Evolutionary conservation across 2,797 vertebrate species (phyloP), one percentile per base, ranked within the genome.

Genomic region (Platyrinchus mystaceus): DNA sequence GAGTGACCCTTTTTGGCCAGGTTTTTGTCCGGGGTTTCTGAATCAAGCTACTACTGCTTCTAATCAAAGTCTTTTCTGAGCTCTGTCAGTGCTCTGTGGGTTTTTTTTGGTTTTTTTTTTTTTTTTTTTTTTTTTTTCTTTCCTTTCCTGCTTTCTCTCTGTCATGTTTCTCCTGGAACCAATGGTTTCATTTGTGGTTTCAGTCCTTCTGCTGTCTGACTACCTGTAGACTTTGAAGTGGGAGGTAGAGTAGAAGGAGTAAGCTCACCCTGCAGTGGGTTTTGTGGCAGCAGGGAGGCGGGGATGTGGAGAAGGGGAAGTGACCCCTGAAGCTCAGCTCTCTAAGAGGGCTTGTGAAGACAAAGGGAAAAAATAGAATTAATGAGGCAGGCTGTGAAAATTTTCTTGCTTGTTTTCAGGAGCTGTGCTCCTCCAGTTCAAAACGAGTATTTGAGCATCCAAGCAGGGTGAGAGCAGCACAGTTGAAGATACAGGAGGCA

Each of bases 261-360:
- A 47, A 55, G 43, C 0, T 0, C 37, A 68, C 16, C 12, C 60
- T 78, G n/a, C 0, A 1, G 1, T 10, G n/a, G 13, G 6, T 36
- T 21, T 8, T 34, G 26, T 74, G 63, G 36, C 27, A 39, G 36
- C 0, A 50, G 0, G 21, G 12, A 18, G 21, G 9, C 13, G n/a
- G 12, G 20, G 28, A 14, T 7, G 1, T 56, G 20, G 28, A 15
- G 10, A 6, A 23, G 27, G 13, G 26, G 30, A 15, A 26, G 17
- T 30, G 53, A 77, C 20, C 30, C n/a, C 60, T 24, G 41, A 71
- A 39, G 49, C 60, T 75, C n/a, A 68, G 24, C 20, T 74, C 30
- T 80, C 28, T 49, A 7, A 19, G 4, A 12, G 27, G 26, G 10
- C 37, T 69, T 70, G 23, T 63, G 79, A 71, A 85, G 71, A 28